These are phyloP conservation scores for Anthopleura xanthogrammica DNA, from an alignment of 92 coral and sea anemone species.

Conservation along the genomic window DNA sequence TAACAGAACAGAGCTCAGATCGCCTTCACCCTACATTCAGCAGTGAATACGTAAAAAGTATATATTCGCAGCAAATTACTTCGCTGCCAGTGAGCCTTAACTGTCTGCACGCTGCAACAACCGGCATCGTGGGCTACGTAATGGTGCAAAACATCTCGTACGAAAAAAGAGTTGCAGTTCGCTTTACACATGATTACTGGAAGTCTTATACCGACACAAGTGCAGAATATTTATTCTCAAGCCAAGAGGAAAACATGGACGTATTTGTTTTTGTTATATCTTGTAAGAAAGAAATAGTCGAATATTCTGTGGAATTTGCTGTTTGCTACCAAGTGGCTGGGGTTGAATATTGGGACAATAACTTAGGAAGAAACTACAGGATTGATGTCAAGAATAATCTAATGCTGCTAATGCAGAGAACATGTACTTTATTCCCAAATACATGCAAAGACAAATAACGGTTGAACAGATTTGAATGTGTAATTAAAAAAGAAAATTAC, in stretches of 20 bases:
- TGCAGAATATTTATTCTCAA: no score
- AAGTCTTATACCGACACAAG: no score
- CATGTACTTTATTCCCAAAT: background rate
- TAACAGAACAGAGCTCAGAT: no score
- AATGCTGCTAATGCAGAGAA: no score
- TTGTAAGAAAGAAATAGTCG: background rate
- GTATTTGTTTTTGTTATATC: constrained; percentile 10
- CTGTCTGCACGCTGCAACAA: no score
- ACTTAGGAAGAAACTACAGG: constrained; percentile 56
- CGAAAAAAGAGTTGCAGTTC: constrained; percentile 57
- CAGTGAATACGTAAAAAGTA: no score
- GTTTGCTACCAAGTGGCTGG: constrained; percentile 68
- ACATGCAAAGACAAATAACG: background rate
- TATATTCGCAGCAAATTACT: no score
- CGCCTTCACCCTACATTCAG: no score
- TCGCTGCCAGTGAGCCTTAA: no score
- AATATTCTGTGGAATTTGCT: constrained; percentile 60
- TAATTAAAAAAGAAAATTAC: no score
- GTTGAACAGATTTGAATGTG: no score
- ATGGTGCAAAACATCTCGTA: constrained; percentile 82
- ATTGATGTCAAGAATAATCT: background rate
- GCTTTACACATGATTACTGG: no score
- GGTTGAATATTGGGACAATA: constrained; percentile 83
- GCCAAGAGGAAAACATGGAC: background rate
- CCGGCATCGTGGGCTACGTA: constrained; percentile 61